Conservation (phyloP, 2,888 invertebrate genomes). For the Leistus spinibarbis region DNA sequence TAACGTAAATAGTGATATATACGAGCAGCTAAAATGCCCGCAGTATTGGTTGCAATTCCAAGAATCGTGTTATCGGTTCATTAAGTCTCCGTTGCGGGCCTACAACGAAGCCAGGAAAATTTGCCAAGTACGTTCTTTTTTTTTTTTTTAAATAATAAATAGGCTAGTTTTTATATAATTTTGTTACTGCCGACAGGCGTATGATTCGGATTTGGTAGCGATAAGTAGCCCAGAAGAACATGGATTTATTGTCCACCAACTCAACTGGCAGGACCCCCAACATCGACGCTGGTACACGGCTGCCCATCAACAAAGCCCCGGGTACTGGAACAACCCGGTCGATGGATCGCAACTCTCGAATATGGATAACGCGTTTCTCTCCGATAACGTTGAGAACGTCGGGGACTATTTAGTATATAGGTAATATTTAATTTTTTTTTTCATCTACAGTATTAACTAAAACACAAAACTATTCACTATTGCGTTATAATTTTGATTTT, state of each 20-base stretch:
- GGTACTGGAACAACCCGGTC: conserved; percentile 81
- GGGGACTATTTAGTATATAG: conserved; percentile 80
- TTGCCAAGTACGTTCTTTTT: conserved; percentile 63
- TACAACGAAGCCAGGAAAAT: conserved; percentile 82
- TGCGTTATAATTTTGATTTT: too few relatives aligned
- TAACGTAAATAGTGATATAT: conserved; percentile 37
- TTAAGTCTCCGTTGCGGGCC: conserved; percentile 81
- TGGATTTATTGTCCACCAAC: conserved; percentile 80
- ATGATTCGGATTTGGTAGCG: conserved; percentile 79
- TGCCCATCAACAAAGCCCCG: conserved; percentile 73
- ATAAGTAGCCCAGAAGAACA: conserved; percentile 86
- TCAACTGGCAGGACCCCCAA: conserved; percentile 84
- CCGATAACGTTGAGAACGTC: conserved; percentile 62
- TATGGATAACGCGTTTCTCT: conserved; percentile 82
- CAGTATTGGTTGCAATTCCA: conserved; percentile 84
- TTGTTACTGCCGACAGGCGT: conserved; percentile 60
- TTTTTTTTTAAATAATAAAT: not conserved
- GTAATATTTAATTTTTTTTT: too few relatives aligned
- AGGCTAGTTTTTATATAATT: conserved; percentile 5
- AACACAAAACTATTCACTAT: too few relatives aligned
- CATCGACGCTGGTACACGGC: conserved; percentile 88
- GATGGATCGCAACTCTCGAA: conserved; percentile 81
- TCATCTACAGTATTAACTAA: too few relatives aligned
- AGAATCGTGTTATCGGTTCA: conserved; percentile 87
- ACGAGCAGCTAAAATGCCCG: conserved; percentile 68